phyloP scores from a whole-genome alignment of 2,888 invertebrate genomes.

The Drosophila lacicola region DNA sequence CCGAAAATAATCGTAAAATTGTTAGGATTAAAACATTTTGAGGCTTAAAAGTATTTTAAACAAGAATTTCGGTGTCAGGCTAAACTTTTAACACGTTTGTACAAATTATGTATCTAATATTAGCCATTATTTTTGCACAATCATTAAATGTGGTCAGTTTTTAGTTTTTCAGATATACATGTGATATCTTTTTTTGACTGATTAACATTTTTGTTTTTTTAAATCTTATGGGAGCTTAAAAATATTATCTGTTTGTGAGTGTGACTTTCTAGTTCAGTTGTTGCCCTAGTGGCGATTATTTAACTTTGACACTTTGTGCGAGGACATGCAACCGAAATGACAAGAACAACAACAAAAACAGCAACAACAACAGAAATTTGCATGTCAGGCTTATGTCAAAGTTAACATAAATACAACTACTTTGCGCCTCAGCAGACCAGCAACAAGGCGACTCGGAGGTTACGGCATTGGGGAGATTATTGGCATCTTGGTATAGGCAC shows the following conservation, averaged over 20 bases:
- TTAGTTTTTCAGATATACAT: too few species aligned
- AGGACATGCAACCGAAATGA: slow-evolving; percentile 64
- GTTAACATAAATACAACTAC: slow-evolving; percentile 78
- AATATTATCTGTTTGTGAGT: background rate
- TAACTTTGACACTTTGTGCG: slow-evolving; percentile 72
- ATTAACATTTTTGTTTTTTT: too few species aligned
- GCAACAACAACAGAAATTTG: slow-evolving; percentile 55
- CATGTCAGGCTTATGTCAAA: slow-evolving; percentile 79
- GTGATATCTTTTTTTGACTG: too few species aligned
- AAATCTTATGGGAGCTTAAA: too few species aligned
- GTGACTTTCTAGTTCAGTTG: background rate
- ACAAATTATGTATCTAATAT: too few species aligned
- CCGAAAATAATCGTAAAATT: background rate
- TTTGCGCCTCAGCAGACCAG: slow-evolving; percentile 59
- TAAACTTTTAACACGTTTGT: too few species aligned
- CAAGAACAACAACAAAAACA: slow-evolving; percentile 10
- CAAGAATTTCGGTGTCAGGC: too few species aligned
- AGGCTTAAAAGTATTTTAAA: too few species aligned
- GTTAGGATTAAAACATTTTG: too few species aligned
- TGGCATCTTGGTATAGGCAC: slow-evolving; percentile 55
- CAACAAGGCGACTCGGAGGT: slow-evolving; percentile 14
- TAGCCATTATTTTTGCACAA: too few species aligned
- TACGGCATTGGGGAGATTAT: slow-evolving; percentile 41
- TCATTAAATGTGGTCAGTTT: too few species aligned
- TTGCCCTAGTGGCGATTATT: slow-evolving; percentile 60